A percentile compares a stretch with the other conserved stretches of the same genome.
Evolutionary conservation across 35 echinoderm and acorn worm species (phyloP).

Genomic region (Lytechinus pictus): DNA sequence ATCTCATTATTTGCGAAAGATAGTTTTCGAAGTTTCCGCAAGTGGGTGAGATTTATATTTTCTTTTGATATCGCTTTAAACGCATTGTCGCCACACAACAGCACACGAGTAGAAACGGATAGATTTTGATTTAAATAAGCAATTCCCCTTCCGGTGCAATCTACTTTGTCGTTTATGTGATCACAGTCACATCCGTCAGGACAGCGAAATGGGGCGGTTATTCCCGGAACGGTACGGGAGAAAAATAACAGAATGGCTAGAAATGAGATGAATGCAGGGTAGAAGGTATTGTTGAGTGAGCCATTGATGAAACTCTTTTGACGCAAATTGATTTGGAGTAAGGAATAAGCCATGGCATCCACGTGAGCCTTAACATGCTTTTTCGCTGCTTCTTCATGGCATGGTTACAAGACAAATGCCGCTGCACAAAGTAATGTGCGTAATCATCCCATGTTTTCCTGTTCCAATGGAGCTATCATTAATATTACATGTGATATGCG

Average conservation of each 20-base stretch:
- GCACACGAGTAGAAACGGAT: background rate
- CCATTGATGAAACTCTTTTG: background rate
- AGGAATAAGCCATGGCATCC: conserved; percentile 10
- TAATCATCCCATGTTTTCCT: background rate
- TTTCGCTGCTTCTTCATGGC: background rate
- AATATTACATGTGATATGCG: background rate
- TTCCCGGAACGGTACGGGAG: background rate
- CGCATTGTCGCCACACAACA: background rate
- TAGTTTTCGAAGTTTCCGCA: conserved; percentile 14
- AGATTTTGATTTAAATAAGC: background rate
- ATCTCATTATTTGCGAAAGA: conserved; percentile 15
- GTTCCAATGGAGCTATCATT: background rate
- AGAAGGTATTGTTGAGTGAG: background rate
- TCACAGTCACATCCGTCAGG: conserved; percentile 6
- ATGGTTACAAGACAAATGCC: background rate
- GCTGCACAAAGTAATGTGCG: background rate
- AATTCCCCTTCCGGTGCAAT: background rate
- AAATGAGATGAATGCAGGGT: background rate
- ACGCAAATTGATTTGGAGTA: background rate
- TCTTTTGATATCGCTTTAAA: background rate
- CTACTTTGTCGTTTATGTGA: background rate
- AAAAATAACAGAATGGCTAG: background rate
- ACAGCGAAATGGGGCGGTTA: background rate
- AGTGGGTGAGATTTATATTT: background rate
- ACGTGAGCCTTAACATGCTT: background rate